Evolutionary conservation across 2,888 invertebrate genomes (phyloP), one percentile per base, ranked within the genome.

Genomic region (Calliopum simillimum): DNA sequence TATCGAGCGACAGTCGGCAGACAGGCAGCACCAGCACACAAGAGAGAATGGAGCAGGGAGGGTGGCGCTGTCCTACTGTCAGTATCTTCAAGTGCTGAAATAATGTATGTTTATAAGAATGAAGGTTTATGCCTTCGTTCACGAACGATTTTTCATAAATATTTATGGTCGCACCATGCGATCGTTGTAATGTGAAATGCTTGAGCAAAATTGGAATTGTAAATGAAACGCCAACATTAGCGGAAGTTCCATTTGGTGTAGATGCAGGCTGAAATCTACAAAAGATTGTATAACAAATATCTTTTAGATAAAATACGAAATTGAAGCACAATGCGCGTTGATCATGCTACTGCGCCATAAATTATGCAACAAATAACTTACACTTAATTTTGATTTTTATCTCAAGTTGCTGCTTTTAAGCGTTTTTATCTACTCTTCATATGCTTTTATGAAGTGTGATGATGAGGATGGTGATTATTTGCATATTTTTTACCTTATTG

Each of bases 151-250:
- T 58, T 58, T 66, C 46, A 58, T 66, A 55, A 66, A 66, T 66
- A 66, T 66, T 66, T 46, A 66, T 66, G 58, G 16, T 41, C 5
- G 55, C 23, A 51, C 14, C 49, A 49, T 75, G 75, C 71, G 72
- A 73, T 67, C 66, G 49, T 69, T 49, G 65, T 82, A 80, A 81
- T 81, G 82, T 81, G 80, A 79, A 79, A 80, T 79, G 79, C 79
- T 76, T 72, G 78, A 77, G 76, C 79, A 79, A 79, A 79, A 81
- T 79, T 80, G 81, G 79, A 80, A 81, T 82, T 81, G 79, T 77
- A 82, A 83, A 81, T 82, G 78, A 80, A 80, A 73, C 73, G 73
- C 67, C 46, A 72, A 69, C 73, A 67, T 64, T 70, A 69, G 69
- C 69, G 70, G 71, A 69, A 67, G 67, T 53, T 16, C 16, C 41